Percentiles rank a stretch among this genome's conserved stretches.
Conservation (phyloP, 2,113 vertebrate species). For the Ivindomyrus marchei region DNA sequence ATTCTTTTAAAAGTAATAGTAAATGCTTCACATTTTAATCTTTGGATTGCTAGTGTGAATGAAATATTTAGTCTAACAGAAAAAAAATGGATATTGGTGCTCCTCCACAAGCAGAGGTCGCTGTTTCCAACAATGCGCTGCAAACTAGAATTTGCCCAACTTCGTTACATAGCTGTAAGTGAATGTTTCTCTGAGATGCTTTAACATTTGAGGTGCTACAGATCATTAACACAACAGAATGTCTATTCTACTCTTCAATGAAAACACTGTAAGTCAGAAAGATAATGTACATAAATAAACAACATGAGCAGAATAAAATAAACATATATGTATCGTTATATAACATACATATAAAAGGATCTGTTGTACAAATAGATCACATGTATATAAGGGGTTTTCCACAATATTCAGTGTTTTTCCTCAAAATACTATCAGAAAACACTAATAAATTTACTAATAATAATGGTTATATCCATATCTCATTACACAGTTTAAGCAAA, state of each 20-base stretch:
- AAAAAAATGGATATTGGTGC: background rate
- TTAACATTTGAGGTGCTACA: background rate
- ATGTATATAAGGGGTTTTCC: background rate
- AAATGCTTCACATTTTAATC: conserved; percentile 6
- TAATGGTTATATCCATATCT: background rate
- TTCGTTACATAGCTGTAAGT: background rate
- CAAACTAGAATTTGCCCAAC: background rate
- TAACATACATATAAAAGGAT: background rate
- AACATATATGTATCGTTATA: background rate
- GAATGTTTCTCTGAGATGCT: background rate
- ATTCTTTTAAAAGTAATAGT: background rate
- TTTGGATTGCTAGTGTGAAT: conserved; percentile 22
- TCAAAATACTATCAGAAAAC: background rate
- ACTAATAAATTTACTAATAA: background rate
- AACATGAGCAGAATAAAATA: background rate
- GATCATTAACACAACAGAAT: background rate
- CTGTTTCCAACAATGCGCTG: background rate
- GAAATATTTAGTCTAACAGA: background rate
- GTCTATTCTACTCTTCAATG: background rate
- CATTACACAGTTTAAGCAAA: background rate
- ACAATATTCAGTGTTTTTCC: background rate
- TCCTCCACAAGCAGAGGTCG: background rate
- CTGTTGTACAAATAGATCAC: background rate
- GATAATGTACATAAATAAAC: background rate
- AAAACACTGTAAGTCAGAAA: background rate